Base-by-base conservation (phyloP, 2,113 vertebrate genomes). In the Scatophagus argus region DNA sequence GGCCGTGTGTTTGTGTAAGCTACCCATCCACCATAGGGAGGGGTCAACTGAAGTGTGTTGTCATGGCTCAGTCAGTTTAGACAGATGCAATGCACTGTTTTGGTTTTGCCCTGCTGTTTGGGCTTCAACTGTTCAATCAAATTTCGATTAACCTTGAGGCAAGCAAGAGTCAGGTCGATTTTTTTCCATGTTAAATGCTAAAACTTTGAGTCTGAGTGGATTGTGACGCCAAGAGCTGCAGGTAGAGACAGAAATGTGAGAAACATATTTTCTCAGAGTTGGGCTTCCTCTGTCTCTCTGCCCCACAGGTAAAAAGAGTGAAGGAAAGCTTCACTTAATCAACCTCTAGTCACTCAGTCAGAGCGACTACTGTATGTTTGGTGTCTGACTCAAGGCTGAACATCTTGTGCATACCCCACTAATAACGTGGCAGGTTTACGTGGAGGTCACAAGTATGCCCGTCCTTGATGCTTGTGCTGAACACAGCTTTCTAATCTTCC, bases 401-500 rank as follows among this genome's bases (percentile, higher is more conserved):
- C 83, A 87, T 83, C 85, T 84, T 87, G 89, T 87, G 85, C 76
- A 79, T 44, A 74, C 80, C 64, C 62, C 77, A 78, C 82, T 87
- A 67, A 79, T 60, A 70, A 80, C 21, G 60, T 56, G 36, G 25
- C 66, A 60, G 70, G 46, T 76, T 74, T 34, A 62, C n/a, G 72
- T 79, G 86, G 88, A 82, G 85, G 87, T 91, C 91, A 89, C 86
- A 82, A 75, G 81, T 27, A 76, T 80, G 85, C 65, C 41, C 63
- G 74, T 54, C 72, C 70, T 76, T 41, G 12, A 72, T 56, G 83
- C 78, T 72, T 85, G 75, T 83, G 71, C 74, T 90, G 64, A 90
- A 88, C 77, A 58, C 64, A 70, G 81, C 87, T 90, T 85, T 91
- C 74, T 88, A 81, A 89, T 93, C 86, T 92, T 80, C 68, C 64